Base-by-base conservation (phyloP, 2,888 invertebrate genomes). In the Temnothorax unifasciatus region DNA sequence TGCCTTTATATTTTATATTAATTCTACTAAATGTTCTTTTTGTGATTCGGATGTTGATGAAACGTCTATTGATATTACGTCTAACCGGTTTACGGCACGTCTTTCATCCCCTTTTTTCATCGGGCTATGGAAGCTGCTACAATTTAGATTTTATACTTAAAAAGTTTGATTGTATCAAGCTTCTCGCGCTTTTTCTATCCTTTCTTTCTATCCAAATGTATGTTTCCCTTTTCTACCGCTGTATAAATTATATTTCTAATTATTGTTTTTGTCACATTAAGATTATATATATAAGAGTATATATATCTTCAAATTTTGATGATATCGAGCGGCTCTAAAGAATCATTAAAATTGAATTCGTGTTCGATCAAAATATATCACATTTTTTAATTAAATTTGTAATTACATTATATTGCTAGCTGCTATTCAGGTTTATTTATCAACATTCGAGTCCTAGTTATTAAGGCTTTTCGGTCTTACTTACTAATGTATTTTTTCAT, bases 1-100 rank as follows among this genome's bases (percentile, higher is more conserved):
- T 57, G 74, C 74, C 29, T 61, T 74, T 73, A 29, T 59, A 73
- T 57, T 74, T 25, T 59, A 57, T 41, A 73, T 57, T 54, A 41
- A 61, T 61, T 74, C 2, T 44, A 44, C 6, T 61, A 25, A 73
- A 73, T 57, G 57, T 25, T 68, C 11, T 44, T 69, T 57, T 74
- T 21, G 11, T 13, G 18, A 57, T 57, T 74, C 15, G 15, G 34
- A 73, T 57, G 25, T 73, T 71, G 41, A 73, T 25, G 2, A 52
- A 15, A n/a, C 8, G 4, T 50, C 18, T 34, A 5, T 15, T 34
- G 13, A 34, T 8, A 38, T 52, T 52, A 25, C 13, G 25, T 68
- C 15, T 11, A 29, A 44, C 5, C 4, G 18, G 29, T 18, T 47
- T 50, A 29, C 18, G 47, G 18, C 18, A 6, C 50, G 5, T 15